Conservation (phyloP, 2,797 vertebrate genomes). For the Ptychadena robeensis region DNA sequence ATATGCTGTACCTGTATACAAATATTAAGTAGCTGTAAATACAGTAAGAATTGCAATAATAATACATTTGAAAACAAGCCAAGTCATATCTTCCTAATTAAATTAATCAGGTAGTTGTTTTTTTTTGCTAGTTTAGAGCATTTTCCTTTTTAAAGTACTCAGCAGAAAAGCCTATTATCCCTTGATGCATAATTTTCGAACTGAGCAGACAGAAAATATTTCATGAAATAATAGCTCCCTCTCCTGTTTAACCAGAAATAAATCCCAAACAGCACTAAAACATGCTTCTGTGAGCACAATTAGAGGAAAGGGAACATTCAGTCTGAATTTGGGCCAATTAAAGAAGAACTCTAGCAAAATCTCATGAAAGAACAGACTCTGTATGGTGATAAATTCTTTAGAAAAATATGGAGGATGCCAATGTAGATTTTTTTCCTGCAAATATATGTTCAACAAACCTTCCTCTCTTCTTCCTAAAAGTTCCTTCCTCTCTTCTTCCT, state of each 20-base stretch:
- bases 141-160: conserved; percentile 14
- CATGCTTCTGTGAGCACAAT: conserved; percentile 4
- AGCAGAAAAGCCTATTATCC: conserved; percentile 15
- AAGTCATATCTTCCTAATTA: conserved; percentile 1
- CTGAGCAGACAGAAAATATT: conserved; percentile 46
- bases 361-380: not conserved
- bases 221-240: conserved; percentile 75
- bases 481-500: too few species aligned
- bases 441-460: too few species aligned
- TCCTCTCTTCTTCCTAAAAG: too few species aligned
- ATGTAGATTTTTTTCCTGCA: too few species aligned
- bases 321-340: not conserved
- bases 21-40: not conserved
- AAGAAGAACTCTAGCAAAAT: not conserved
- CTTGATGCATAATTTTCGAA: conserved; percentile 14
- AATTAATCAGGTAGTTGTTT: conserved; percentile 10
- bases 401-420: too few species aligned
- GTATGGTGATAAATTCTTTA: too few species aligned
- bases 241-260: conserved; percentile 68
- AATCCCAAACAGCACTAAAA: not conserved
- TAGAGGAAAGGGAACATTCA: not conserved
- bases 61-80: not conserved
- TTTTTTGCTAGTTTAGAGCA: conserved; percentile 6
- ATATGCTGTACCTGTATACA: too few species aligned
- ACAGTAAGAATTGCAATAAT: not conserved